Conservation (phyloP, 1,140 invertebrate genomes). For the Pteromalus puparum region DNA sequence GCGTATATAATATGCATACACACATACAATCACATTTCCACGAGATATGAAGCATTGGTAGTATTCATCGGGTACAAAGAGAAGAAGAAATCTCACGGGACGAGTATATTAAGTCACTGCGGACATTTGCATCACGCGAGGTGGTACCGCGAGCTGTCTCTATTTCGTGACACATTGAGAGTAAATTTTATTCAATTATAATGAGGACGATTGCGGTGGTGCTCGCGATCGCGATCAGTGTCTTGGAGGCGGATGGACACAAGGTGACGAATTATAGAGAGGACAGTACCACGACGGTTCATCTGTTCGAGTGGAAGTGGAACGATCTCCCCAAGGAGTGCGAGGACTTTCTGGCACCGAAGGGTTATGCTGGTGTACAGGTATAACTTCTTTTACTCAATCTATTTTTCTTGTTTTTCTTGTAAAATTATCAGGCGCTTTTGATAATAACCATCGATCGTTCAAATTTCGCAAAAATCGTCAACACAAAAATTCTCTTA, state of each 20-base stretch:
- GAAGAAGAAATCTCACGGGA: neutral
- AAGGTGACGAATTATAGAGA: slow-evolving; percentile 57
- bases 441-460: too few relatives aligned
- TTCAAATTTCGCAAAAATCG: too few relatives aligned
- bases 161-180: too few relatives aligned
- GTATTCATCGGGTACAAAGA: too few relatives aligned
- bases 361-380: slow-evolving; percentile 84
- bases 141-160: too few relatives aligned
- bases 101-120: neutral
- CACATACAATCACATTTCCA: too few relatives aligned
- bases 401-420: too few relatives aligned
- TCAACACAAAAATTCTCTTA: neutral
- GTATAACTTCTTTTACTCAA: slow-evolving; percentile 73
- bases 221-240: neutral
- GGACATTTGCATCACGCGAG: neutral
- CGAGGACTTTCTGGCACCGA: slow-evolving; percentile 78
- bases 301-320: slow-evolving; percentile 82
- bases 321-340: slow-evolving; percentile 81
- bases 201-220: neutral
- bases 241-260: neutral
- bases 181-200: too few relatives aligned
- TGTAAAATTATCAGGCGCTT: too few relatives aligned
- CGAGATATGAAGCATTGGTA: too few relatives aligned
- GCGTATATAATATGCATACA: too few relatives aligned
- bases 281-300: slow-evolving; percentile 70